Percentiles rank a stretch among this genome's conserved stretches.
These are phyloP conservation scores for Pollenia angustigena DNA, from an alignment of 2,888 invertebrate genomes.

Conservation along the genomic window DNA sequence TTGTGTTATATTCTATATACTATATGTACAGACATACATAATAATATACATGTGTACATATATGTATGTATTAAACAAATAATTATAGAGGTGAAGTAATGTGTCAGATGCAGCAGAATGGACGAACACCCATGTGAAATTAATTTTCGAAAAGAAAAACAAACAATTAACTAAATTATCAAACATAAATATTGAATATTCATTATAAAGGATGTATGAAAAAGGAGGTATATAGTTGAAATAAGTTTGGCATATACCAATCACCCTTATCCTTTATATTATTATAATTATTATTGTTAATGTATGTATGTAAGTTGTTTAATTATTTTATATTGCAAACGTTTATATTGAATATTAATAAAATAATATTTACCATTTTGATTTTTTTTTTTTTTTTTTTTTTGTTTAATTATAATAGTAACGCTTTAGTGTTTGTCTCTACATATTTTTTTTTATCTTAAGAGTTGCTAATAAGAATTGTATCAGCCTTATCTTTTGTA, in stretches of 20 bases:
- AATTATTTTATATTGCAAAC: conserved; percentile 62
- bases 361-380: conserved; percentile 67
- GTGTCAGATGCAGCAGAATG: conserved; percentile 20
- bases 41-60: neutral
- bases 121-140: conserved; percentile 24
- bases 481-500: conserved; percentile 41
- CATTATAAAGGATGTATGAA: conserved; percentile 7
- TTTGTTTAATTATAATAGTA: conserved; percentile 50
- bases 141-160: conserved; percentile 24
- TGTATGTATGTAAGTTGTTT: conserved; percentile 24
- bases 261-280: conserved; percentile 62
- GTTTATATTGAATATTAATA: conserved; percentile 52
- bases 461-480: conserved; percentile 40
- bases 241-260: conserved; percentile 68
- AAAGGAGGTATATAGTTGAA: conserved; percentile 27
- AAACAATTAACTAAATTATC: conserved; percentile 22
- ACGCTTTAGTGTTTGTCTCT: conserved; percentile 36
- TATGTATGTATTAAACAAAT: neutral
- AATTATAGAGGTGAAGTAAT: neutral
- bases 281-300: conserved; percentile 30
- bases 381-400: conserved; percentile 26
- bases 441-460: conserved; percentile 25
- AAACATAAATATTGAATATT: conserved; percentile 36
- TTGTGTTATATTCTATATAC: neutral
- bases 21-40: conserved; percentile 13